Conservation (phyloP, 2,888 invertebrate genomes). For the Strigamia maritima region DNA sequence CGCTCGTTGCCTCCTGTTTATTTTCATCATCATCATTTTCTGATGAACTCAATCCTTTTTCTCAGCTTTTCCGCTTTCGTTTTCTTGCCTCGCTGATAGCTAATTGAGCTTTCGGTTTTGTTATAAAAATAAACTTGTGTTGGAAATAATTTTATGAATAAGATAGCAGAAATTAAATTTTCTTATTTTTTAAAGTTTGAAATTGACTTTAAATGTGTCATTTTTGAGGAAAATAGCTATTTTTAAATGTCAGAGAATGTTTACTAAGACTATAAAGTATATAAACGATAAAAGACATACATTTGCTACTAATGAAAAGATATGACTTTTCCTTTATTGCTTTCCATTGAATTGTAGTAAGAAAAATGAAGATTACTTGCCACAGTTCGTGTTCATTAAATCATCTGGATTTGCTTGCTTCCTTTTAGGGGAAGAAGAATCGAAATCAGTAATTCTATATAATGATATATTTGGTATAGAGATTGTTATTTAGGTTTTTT, state of each 20-base stretch:
- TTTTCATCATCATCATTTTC: constrained; percentile 23
- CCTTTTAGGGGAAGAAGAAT: too few species aligned
- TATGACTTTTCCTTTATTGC: neutral
- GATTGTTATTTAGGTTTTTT: too few species aligned
- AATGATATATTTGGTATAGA: too few species aligned
- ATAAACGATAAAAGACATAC: neutral
- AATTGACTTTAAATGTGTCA: too few species aligned
- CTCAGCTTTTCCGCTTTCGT: neutral
- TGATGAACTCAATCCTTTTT: neutral
- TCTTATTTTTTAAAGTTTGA: too few species aligned
- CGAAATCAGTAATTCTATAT: too few species aligned
- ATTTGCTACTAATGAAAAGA: neutral
- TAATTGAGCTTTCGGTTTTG: neutral
- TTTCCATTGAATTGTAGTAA: neutral
- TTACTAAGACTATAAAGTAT: neutral
- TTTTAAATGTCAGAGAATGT: too few species aligned
- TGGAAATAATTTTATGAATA: neutral
- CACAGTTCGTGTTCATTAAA: neutral
- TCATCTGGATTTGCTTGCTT: neutral
- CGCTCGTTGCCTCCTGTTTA: neutral
- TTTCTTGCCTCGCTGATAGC: neutral
- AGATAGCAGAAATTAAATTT: too few species aligned
- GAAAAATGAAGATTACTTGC: constrained; percentile 7
- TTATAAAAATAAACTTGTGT: neutral
- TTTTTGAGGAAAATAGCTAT: too few species aligned